phyloP scores from a whole-genome alignment of 2,888 invertebrate genomes.

The Erannis defoliaria region DNA sequence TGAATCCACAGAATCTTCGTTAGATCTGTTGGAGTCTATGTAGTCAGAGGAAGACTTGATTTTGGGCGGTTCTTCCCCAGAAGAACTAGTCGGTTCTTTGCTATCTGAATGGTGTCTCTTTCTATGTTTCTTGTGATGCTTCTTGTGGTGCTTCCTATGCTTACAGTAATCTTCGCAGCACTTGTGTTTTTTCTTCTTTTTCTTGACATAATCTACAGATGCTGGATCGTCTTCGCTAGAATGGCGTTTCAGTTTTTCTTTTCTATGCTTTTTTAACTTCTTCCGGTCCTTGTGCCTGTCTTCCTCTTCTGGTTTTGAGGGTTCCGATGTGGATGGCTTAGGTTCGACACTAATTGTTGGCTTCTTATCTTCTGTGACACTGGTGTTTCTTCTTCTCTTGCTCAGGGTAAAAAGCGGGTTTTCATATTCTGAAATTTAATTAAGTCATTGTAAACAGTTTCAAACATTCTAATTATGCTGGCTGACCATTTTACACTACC shows the following conservation, averaged over 20 bases:
- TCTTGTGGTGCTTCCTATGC: slow-evolving; percentile 91
- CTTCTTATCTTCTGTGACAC: slow-evolving; percentile 88
- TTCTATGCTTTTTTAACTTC: slow-evolving; percentile 89
- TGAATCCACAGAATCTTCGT: slow-evolving; percentile 78
- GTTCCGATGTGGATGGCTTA: slow-evolving; percentile 55
- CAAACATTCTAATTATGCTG: background rate
- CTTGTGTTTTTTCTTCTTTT: slow-evolving; percentile 90
- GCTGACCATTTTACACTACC: too few relatives aligned
- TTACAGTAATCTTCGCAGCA: slow-evolving; percentile 90
- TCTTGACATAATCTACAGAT: slow-evolving; percentile 83
- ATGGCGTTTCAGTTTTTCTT: slow-evolving; percentile 87
- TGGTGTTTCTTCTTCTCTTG: slow-evolving; percentile 91
- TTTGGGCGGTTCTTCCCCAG: slow-evolving; percentile 80
- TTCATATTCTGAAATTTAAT: slow-evolving; percentile 90
- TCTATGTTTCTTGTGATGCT: slow-evolving; percentile 92
- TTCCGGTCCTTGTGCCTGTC: slow-evolving; percentile 88
- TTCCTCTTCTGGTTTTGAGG: slow-evolving; percentile 64
- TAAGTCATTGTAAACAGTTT: background rate
- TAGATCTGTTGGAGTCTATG: slow-evolving; percentile 77
- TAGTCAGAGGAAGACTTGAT: slow-evolving; percentile 76
- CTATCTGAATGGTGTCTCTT: slow-evolving; percentile 89
- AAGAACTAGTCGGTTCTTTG: slow-evolving; percentile 82
- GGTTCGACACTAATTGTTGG: slow-evolving; percentile 53
- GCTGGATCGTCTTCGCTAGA: slow-evolving; percentile 78
- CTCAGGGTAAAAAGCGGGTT: slow-evolving; percentile 92